These are phyloP conservation scores for Nebria ingens DNA, from an alignment of 1,140 invertebrate species.

Conservation along the genomic window DNA sequence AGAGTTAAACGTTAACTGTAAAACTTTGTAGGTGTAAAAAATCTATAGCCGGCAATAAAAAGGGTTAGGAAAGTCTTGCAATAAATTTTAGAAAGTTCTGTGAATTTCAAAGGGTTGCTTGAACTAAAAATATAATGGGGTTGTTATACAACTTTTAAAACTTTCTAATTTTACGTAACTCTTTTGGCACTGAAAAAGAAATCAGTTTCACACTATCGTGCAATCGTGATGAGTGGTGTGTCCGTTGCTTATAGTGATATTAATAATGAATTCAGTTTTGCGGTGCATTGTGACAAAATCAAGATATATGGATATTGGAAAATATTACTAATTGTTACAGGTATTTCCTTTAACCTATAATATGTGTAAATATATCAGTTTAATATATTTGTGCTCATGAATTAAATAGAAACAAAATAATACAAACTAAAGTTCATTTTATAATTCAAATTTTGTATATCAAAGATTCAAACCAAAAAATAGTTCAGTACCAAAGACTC, in stretches of 20 bases:
- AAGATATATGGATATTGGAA: too few species aligned
- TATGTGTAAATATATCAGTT: too few species aligned
- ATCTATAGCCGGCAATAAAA: neutral
- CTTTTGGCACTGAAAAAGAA: neutral
- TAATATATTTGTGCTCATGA: too few species aligned
- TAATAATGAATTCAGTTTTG: too few species aligned
- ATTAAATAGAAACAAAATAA: too few species aligned
- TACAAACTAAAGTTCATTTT: too few species aligned
- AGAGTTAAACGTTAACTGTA: neutral
- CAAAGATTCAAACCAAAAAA: neutral
- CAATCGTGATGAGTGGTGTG: neutral
- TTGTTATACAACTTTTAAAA: neutral
- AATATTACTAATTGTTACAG: too few species aligned
- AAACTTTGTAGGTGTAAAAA: neutral
- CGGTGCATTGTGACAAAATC: too few species aligned
- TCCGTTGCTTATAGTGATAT: too few species aligned
- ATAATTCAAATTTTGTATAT: too few species aligned
- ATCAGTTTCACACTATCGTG: neutral
- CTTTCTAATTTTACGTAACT: conserved; percentile 3
- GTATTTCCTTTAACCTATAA: too few species aligned
- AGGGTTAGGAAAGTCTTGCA: neutral
- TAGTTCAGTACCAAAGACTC: neutral
- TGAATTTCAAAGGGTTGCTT: neutral
- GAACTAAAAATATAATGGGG: too few species aligned
- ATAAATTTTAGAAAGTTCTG: neutral